Evolutionary conservation across 2,113 vertebrate species (phyloP), one percentile per base, ranked within the genome.

Genomic region (Albula goreensis): DNA sequence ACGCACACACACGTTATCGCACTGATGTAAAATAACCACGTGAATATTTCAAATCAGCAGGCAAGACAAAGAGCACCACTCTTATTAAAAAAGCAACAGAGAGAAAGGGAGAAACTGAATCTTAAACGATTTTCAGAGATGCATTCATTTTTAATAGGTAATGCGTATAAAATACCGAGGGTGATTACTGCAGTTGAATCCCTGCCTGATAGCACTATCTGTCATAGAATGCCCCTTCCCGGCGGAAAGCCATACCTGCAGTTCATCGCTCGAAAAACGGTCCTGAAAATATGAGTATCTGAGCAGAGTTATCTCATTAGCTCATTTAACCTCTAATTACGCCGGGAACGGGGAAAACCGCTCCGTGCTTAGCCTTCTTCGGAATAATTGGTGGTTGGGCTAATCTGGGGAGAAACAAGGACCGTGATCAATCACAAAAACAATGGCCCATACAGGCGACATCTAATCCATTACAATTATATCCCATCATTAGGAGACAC

Each of bases 391-490:
- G 78, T 50, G 31, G 66, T 25, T 51, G 50, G 52, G 31, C 41
- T 85, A 79, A 78, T 78, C 56, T 60, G 77, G 52, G 13, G 31
- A 31, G 48, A 81, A 53, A 66, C 80, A 49, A 81, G 49, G n/a
- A 25, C 50, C 48, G 31, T 22, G 50, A 81, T 86, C 79, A 86
- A 86, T 83, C 56, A 86, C 60, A 70, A 66, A 56, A 66, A 70
- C 85, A 81, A 81, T 31, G 19, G 78, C 53, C 56, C 78, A 49
- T 50, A 51, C 15, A 31, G 78, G 52, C 17, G 51, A 25, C 81
- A 49, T 60, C 25, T 85, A 80, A 85, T 80, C 53, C 78, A 60
- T 78, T 85, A 57, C 22, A 80, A 85, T 85, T 80, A 85, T 80
- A 53, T 48, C 49, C 77, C 15, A 56, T 31, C 56, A n/a, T 41